Evolutionary conservation across 2,113 vertebrate genomes (phyloP).

Genomic region (Neomonachus schauinslandi): DNA sequence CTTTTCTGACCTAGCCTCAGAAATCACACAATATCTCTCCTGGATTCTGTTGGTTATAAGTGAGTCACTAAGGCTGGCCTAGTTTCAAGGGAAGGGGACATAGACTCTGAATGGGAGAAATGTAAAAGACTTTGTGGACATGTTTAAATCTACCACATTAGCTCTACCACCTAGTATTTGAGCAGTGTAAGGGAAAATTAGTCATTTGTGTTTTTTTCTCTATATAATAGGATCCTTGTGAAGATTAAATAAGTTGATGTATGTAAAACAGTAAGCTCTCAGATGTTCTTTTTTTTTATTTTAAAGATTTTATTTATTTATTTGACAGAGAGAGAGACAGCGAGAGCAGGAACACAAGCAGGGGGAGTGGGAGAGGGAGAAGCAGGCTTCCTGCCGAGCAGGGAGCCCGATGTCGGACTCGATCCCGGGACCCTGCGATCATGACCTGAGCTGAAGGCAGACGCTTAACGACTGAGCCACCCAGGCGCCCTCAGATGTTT

Average conservation of each 20-base stretch:
- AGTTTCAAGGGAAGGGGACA: background rate
- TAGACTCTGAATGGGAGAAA: background rate
- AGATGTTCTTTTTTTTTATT: background rate
- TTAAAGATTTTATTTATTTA: too few relatives aligned
- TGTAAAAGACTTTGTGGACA: background rate
- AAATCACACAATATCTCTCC: background rate
- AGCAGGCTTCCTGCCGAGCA: too few relatives aligned
- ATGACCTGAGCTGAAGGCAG: too few relatives aligned
- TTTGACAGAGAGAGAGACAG: too few relatives aligned
- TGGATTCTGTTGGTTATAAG: background rate
- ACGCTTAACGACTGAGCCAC: too few relatives aligned
- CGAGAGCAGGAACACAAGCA: too few relatives aligned
- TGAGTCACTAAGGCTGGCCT: background rate
- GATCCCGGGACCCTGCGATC: too few relatives aligned
- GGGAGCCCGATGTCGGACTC: too few relatives aligned
- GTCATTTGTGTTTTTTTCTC: background rate
- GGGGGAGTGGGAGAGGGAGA: too few relatives aligned
- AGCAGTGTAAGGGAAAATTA: background rate
- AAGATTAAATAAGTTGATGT: conserved; percentile 20
- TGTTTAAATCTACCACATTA: conserved; percentile 5
- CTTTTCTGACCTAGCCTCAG: background rate
- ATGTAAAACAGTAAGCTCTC: conserved; percentile 24
- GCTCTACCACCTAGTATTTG: background rate
- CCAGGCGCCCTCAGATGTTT: background rate
- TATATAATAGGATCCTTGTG: conserved; percentile 18